Evolutionary conservation across 2,113 vertebrate species (phyloP).

Genomic region (Lepisosteus oculatus): DNA sequence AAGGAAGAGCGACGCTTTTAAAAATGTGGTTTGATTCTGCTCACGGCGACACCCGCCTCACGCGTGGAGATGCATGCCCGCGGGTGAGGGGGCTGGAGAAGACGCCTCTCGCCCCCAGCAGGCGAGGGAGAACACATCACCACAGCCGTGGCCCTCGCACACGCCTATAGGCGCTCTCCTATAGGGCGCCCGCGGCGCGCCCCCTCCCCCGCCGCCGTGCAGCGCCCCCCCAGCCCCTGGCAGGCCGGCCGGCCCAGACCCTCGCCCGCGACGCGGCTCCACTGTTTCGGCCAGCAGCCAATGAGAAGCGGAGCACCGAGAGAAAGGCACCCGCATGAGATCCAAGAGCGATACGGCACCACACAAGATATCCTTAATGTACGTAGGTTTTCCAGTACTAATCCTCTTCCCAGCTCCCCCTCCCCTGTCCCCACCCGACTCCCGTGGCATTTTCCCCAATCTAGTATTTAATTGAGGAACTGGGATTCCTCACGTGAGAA

Average conservation of each 20-base stretch:
- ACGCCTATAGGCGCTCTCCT: too few relatives aligned
- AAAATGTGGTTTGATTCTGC: too few relatives aligned
- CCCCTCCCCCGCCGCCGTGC: slow-evolving; percentile 40
- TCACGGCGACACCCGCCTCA: too few relatives aligned
- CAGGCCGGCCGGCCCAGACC: slow-evolving; percentile 37
- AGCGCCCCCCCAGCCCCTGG: slow-evolving; percentile 29
- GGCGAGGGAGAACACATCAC: too few relatives aligned
- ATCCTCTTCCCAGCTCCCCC: slow-evolving; percentile 53
- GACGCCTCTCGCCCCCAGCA: too few relatives aligned
- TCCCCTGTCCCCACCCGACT: slow-evolving; percentile 57
- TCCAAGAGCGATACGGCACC: slow-evolving; percentile 56
- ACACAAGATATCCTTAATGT: slow-evolving; percentile 62
- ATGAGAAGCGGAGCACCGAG: slow-evolving; percentile 44
- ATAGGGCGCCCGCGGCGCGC: background rate
- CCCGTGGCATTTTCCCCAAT: slow-evolving; percentile 62
- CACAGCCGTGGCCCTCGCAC: too few relatives aligned
- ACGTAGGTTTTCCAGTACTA: slow-evolving; percentile 51
- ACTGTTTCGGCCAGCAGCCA: slow-evolving; percentile 57
- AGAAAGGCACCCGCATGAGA: slow-evolving; percentile 60
- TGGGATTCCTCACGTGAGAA: slow-evolving; percentile 94
- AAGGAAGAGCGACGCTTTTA: too few relatives aligned
- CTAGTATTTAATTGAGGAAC: slow-evolving; percentile 89
- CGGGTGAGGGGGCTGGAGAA: too few relatives aligned
- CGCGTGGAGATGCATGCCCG: too few relatives aligned
- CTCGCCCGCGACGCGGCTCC: slow-evolving; percentile 48